Base-by-base conservation (phyloP, 2,888 invertebrate genomes). In the Platynereis dumerilii region DNA sequence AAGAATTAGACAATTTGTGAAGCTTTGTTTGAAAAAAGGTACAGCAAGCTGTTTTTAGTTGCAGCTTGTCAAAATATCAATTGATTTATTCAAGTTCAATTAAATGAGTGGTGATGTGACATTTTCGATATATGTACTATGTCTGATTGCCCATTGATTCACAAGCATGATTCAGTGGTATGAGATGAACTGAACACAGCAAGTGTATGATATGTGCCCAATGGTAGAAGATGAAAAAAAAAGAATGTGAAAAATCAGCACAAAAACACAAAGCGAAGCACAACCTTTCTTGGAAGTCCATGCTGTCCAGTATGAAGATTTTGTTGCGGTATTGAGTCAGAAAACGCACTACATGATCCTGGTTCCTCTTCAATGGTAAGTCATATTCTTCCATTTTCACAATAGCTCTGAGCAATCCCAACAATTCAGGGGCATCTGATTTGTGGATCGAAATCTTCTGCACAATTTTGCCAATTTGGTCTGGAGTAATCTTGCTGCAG, bases 281-380 rank as follows among this genome's bases (percentile, higher is more conserved):
- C n/a, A 24, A 27, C 28, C 10, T 69, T 68, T 64, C 53, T n/a
- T 56, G 42, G 39, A 57, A 62, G 1, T n/a, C 22, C 3, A 59
- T 44, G 20, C 57, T 58, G 42, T 71, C 70, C 24, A 70, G 44
- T n/a, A 58, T 59, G 7, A 57, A 63, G 39, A 75, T 55, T 2
- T 56, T 57, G 26, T 58, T 55, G 26, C 67, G 60, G 39, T 69
- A 53, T 17, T 76, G 72, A 58, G 72, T 69, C 29, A 75, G 60
- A 48, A 64, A 68, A 45, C 71, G 71, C 52, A 74, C 68, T n/a
- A 72, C 69, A 12, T 67, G 55, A 24, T 61, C 69, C 53, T 74
- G 74, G 59, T 74, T 74, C n/a, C 74, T 58, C 45, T 75, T 72
- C 29, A 73, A 58, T 0, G 74, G 67, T 34, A 73, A 44, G 56